Conservation (phyloP, 2,113 vertebrate species). For the Toxotes chatareus region DNA sequence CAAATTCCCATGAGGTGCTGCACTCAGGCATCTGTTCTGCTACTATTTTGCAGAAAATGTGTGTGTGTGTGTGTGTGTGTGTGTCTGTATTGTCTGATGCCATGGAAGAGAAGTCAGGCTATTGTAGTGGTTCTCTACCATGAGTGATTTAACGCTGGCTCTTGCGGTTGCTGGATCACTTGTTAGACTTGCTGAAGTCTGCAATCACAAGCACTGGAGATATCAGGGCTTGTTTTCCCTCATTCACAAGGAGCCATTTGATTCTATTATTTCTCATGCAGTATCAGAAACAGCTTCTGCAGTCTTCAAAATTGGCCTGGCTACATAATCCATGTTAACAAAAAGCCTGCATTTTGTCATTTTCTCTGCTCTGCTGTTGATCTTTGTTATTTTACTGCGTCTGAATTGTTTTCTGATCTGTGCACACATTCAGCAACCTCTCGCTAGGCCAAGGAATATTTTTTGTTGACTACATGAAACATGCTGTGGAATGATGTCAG, state of each 20-base stretch:
- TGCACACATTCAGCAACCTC: background rate
- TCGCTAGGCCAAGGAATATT: slow-evolving; percentile 10
- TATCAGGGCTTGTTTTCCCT: slow-evolving; percentile 26
- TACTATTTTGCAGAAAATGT: slow-evolving; percentile 27
- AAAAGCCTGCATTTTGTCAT: slow-evolving; percentile 14
- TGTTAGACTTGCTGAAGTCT: slow-evolving; percentile 26
- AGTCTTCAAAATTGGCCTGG: background rate
- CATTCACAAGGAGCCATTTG: slow-evolving; percentile 10
- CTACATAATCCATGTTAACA: background rate
- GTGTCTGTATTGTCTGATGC: slow-evolving; percentile 24
- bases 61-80: slow-evolving; percentile 8
- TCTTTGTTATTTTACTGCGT: background rate
- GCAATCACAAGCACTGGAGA: slow-evolving; percentile 18
- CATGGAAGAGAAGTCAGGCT: slow-evolving; percentile 10
- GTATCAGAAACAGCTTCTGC: slow-evolving; percentile 23
- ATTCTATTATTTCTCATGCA: background rate
- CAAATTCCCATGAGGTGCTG: slow-evolving; percentile 54
- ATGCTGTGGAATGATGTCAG: slow-evolving; percentile 34
- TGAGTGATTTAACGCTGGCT: slow-evolving; percentile 22
- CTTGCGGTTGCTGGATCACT: slow-evolving; percentile 33
- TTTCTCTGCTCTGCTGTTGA: background rate
- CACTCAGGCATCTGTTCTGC: slow-evolving; percentile 59
- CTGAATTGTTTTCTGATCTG: background rate
- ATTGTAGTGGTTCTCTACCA: slow-evolving; percentile 10
- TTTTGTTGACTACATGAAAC: slow-evolving; percentile 27